These are phyloP conservation scores for chimpanzee (Pan troglodytes) DNA, from an alignment of 2,113 vertebrate genomes.

Conservation along the genomic window NHGRI_mPanTro3-v2.1_pri NC_086015.1:193751501-193752000, in stretches of 20 bases:
- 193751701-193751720: neutral
- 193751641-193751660: neutral
- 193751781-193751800: neutral
- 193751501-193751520: neutral
- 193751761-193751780: neutral
- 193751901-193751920: neutral
- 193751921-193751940: neutral
- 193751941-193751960: neutral
- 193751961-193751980: neutral
- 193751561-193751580: neutral
- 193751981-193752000: neutral
- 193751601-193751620: neutral
- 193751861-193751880: neutral
- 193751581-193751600: neutral
- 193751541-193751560: neutral
- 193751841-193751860: neutral
- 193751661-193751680: neutral
- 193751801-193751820: neutral
- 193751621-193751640: neutral
- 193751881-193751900: neutral
- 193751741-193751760: neutral
- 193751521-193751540: neutral
- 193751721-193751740: neutral
- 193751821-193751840: rapidly evolving
- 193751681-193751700: neutral